Evolutionary conservation across 2,888 invertebrate species (phyloP).

Genomic region (Philhelius pedissequus): DNA sequence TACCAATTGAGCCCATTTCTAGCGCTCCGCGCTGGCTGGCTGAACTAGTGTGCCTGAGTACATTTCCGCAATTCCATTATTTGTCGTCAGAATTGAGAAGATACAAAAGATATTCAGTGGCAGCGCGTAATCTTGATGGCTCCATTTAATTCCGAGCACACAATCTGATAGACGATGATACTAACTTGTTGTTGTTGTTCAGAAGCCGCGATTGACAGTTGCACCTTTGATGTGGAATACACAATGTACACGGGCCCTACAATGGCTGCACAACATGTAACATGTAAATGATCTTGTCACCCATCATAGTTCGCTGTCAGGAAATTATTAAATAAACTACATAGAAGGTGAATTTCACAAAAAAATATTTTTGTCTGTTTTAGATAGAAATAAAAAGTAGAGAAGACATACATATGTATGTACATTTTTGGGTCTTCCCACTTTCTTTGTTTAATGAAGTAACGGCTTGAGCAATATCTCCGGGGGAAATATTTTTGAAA

Average conservation of each 20-base stretch:
- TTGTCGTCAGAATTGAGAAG: slow-evolving; percentile 31
- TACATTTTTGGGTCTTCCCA: too few species aligned
- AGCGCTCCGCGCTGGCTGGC: not conserved
- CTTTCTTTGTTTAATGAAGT: too few species aligned
- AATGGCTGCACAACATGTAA: slow-evolving; percentile 23
- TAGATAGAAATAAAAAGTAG: too few species aligned
- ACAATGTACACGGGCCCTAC: slow-evolving; percentile 20
- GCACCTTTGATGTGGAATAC: slow-evolving; percentile 59
- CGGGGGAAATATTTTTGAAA: too few species aligned
- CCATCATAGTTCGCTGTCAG: slow-evolving; percentile 38
- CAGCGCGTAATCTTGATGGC: slow-evolving; percentile 58
- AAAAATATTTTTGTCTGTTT: too few species aligned
- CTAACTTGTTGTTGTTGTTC: not conserved
- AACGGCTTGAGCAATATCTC: too few species aligned
- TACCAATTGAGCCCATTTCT: slow-evolving; percentile 43
- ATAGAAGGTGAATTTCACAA: not conserved
- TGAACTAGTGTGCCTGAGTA: too few species aligned
- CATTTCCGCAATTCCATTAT: slow-evolving; percentile 60
- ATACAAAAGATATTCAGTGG: not conserved
- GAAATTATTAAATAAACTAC: slow-evolving; percentile 15
- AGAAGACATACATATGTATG: too few species aligned
- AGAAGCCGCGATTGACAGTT: slow-evolving; percentile 54
- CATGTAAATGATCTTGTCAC: slow-evolving; percentile 61
- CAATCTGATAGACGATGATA: slow-evolving; percentile 9
- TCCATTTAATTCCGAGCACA: slow-evolving; percentile 63